Evolutionary conservation across 1,140 invertebrate genomes (phyloP).

Genomic region (Cydia pomonella): DNA sequence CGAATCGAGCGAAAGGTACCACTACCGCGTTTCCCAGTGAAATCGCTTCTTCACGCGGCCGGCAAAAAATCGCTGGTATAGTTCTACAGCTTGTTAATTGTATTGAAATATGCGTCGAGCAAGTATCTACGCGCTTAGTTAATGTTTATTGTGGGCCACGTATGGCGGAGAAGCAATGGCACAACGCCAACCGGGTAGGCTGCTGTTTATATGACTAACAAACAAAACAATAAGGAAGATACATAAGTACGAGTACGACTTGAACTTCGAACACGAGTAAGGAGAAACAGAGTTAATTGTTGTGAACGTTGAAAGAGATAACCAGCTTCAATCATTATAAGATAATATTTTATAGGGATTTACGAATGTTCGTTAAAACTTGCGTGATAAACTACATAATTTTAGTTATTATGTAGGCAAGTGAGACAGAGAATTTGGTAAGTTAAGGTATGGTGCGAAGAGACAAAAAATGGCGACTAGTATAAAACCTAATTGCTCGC

Average conservation of each 20-base stretch:
- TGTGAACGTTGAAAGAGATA: not conserved
- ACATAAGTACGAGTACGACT: not conserved
- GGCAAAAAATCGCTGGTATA: constrained; percentile 61
- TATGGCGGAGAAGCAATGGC: constrained; percentile 26
- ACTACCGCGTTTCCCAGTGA: constrained; percentile 67
- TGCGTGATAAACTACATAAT: not conserved
- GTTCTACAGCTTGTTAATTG: constrained; percentile 61
- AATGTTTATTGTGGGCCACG: constrained; percentile 33
- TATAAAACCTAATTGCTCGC: constrained; percentile 21
- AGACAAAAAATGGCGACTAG: constrained; percentile 10
- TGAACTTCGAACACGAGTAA: constrained; percentile 18
- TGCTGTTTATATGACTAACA: constrained; percentile 24
- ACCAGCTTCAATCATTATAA: not conserved
- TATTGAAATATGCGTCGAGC: constrained; percentile 59
- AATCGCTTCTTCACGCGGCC: constrained; percentile 68
- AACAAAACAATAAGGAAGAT: constrained; percentile 32
- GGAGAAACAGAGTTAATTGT: constrained; percentile 8
- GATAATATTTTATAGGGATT: not conserved
- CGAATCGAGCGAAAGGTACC: constrained; percentile 74
- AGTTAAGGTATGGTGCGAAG: constrained; percentile 11
- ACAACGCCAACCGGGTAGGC: constrained; percentile 18
- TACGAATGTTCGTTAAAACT: not conserved
- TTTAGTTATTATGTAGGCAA: not conserved
- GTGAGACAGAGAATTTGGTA: not conserved
- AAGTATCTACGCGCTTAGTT: constrained; percentile 39